Base-by-base conservation (phyloP, 2,888 invertebrate genomes). In the Cryptosula pallasiana region DNA sequence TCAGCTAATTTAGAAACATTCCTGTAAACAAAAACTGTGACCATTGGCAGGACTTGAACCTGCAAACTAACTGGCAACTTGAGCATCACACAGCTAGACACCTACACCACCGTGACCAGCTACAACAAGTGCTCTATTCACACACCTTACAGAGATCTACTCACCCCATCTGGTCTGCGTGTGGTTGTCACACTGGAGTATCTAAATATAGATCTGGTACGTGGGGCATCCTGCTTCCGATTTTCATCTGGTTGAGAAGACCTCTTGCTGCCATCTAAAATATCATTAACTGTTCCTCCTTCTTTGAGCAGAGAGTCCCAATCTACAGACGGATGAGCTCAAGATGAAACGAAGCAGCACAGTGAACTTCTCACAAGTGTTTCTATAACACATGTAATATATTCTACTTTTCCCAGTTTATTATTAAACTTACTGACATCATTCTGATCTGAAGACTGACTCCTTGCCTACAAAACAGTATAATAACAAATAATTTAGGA, bases 121-220 rank as follows among this genome's bases (percentile, higher is more conserved):
- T n/a, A n/a, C n/a, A n/a, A n/a, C n/a, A n/a, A n/a, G n/a, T n/a
- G n/a, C n/a, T n/a, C n/a, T n/a, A n/a, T n/a, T n/a, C n/a, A n/a
- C n/a, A n/a, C n/a, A n/a, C n/a, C n/a, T n/a, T n/a, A n/a, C n/a
- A 23, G 23, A 23, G 25, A 23, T 34, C 3, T 23, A 70, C 71
- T 25, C n/a, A 35, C 32, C 23, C 69, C 71, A 29, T 69, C 34
- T 27, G 32, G 32, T 13, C 35, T 72, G 34, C 23, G 34, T 13
- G 25, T 32, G 25, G 35, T 73, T 9, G 72, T 73, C 54, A 34
- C 57, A 34, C 69, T 72, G 16, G 36, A 73, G 16, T 55, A 73
- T 55, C 63, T 25, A n/a, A 25, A 63, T 3, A 55, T n/a, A 55
- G 55, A 55, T 34, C n/a, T 27, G 32, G 32, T 29, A 27, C 9